Evolutionary conservation across 2,113 vertebrate genomes (phyloP).

Genomic region (Maccullochella peelii): DNA sequence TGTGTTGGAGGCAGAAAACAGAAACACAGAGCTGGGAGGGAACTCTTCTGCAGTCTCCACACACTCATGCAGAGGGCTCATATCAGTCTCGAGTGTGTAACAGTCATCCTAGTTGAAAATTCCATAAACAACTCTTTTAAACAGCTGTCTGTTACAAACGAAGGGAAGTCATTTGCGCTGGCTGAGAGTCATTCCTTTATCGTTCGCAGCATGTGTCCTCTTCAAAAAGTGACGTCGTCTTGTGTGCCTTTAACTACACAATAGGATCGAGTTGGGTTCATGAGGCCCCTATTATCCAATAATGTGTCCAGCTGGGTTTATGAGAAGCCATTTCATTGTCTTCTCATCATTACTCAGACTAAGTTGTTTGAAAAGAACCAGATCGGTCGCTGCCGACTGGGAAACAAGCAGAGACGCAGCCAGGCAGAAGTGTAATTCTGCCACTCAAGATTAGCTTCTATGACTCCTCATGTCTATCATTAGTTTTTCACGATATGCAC

Average conservation of each 20-base stretch:
- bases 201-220: neutral
- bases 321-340: conserved; percentile 7
- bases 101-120: neutral
- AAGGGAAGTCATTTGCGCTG: neutral
- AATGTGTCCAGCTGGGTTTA: conserved; percentile 24
- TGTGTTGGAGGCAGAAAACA: conserved; percentile 29
- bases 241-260: neutral
- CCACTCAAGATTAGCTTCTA: neutral
- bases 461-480: neutral
- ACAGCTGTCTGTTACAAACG: conserved; percentile 4
- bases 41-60: conserved; percentile 5
- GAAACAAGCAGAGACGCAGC: neutral
- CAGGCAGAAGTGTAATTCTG: neutral
- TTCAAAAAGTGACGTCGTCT: neutral
- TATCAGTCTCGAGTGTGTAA: neutral
- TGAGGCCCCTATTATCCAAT: conserved; percentile 12
- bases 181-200: conserved; percentile 15
- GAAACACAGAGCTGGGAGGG: conserved; percentile 15
- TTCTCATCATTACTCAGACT: conserved; percentile 1
- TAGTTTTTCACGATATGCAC: conserved; percentile 2
- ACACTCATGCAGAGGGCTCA: neutral
- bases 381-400: neutral
- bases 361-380: conserved; percentile 1
- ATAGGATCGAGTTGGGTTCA: conserved; percentile 12
- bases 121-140: neutral